Evolutionary conservation across 2,797 vertebrate species (phyloP).

Genomic region (Melanotaenia trifasciata): DNA sequence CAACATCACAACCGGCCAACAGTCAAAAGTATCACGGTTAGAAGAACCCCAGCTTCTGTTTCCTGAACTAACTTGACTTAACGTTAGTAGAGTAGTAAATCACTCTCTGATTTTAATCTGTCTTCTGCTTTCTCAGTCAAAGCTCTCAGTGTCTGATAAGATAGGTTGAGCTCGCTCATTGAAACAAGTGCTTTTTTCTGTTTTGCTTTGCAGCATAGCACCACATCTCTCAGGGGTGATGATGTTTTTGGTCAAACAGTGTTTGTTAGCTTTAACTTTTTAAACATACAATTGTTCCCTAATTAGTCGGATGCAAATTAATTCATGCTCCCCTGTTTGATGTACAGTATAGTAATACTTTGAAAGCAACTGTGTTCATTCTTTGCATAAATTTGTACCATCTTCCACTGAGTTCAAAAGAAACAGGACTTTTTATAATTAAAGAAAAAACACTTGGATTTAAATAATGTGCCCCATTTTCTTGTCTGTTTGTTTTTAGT

Average conservation of each 20-base stretch:
- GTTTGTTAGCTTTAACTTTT: constrained; percentile 84
- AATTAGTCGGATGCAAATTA: constrained; percentile 84
- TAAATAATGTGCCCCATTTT: constrained; percentile 85
- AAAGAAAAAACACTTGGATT: constrained; percentile 76
- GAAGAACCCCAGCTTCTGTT: not conserved
- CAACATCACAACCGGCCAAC: constrained; percentile 18
- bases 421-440: constrained; percentile 69
- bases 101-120: constrained; percentile 20
- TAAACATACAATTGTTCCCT: constrained; percentile 85
- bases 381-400: constrained; percentile 81
- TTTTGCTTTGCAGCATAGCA: constrained; percentile 45
- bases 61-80: constrained; percentile 26
- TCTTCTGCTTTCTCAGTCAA: constrained; percentile 25
- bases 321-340: constrained; percentile 82
- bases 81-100: constrained; percentile 32
- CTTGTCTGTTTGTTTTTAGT: constrained; percentile 81
- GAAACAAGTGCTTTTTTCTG: constrained; percentile 57
- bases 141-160: constrained; percentile 7
- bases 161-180: constrained; percentile 36
- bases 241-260: constrained; percentile 77
- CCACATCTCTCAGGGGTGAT: constrained; percentile 69
- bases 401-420: constrained; percentile 85
- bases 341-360: constrained; percentile 80
- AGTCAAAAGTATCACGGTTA: constrained; percentile 18
- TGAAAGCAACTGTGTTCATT: constrained; percentile 76